phyloP scores from a whole-genome alignment of 2,888 invertebrate species.

The Pardosa pseudoannulata region DNA sequence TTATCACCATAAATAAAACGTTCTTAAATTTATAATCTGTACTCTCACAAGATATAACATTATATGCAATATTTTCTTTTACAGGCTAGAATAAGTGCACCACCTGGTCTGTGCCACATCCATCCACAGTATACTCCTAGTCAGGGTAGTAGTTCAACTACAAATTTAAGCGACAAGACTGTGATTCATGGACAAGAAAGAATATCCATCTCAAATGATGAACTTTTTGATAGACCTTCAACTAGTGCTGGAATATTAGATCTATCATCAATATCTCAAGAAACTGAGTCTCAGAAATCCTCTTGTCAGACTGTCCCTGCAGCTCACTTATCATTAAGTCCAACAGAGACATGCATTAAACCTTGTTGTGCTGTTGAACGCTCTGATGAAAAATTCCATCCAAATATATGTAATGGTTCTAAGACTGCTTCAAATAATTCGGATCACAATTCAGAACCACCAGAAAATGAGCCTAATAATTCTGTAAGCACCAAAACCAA shows the following conservation, averaged over 20 bases:
- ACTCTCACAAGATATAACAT: too few relatives aligned
- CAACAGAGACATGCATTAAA: conserved; percentile 52
- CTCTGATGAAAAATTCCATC: conserved; percentile 54
- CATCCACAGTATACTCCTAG: conserved; percentile 40
- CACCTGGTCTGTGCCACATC: conserved; percentile 65
- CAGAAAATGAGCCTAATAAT: background rate
- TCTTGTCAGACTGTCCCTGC: background rate
- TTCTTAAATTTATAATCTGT: too few relatives aligned
- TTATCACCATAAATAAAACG: too few relatives aligned
- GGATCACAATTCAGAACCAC: background rate
- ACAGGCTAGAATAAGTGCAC: conserved; percentile 72
- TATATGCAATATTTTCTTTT: too few relatives aligned
- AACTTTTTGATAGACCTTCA: conserved; percentile 30
- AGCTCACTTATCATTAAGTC: conserved; percentile 31
- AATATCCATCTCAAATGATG: conserved; percentile 37
- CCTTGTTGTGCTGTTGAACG: conserved; percentile 68
- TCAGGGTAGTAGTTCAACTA: conserved; percentile 35
- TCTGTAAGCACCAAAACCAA: conserved; percentile 48
- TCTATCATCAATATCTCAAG: background rate
- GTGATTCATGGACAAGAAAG: background rate
- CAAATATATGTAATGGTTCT: background rate
- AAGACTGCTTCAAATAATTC: background rate
- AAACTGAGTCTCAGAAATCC: background rate
- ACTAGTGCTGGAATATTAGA: conserved; percentile 7
- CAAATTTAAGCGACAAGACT: conserved; percentile 41